Conservation (phyloP, 2,113 vertebrate genomes). For the Candoia aspera region DNA sequence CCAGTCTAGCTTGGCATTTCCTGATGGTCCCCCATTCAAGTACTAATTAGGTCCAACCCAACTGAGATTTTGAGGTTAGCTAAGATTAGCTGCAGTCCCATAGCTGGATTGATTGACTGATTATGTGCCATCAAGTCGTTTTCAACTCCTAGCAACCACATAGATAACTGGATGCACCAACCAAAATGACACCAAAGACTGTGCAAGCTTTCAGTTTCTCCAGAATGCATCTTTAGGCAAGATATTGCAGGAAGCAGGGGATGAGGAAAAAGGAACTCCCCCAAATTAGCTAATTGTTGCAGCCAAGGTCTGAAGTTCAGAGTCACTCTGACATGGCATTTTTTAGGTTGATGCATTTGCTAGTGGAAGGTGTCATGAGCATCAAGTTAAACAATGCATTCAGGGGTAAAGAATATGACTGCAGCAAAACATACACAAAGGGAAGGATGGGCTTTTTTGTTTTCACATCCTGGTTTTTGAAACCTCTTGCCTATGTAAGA, state of each 20-base stretch:
- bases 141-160: too few relatives aligned
- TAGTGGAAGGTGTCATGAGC: neutral
- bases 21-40: neutral
- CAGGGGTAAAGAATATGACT: neutral
- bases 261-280: too few relatives aligned
- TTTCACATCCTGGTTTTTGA: neutral
- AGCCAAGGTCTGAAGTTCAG: neutral
- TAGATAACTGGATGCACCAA: too few relatives aligned
- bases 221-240: too few relatives aligned
- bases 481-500: neutral
- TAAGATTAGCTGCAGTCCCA: neutral
- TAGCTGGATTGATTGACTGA: neutral
- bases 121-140: too few relatives aligned
- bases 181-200: too few relatives aligned
- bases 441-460: neutral
- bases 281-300: too few relatives aligned
- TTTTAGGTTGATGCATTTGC: neutral
- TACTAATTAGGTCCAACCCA: neutral
- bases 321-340: neutral
- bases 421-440: neutral
- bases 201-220: too few relatives aligned
- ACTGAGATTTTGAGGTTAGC: neutral
- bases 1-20: neutral
- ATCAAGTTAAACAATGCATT: neutral
- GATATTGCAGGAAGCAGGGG: too few relatives aligned